phyloP scores from a whole-genome alignment of 2,888 invertebrate genomes.

The Acleris cristana region DNA sequence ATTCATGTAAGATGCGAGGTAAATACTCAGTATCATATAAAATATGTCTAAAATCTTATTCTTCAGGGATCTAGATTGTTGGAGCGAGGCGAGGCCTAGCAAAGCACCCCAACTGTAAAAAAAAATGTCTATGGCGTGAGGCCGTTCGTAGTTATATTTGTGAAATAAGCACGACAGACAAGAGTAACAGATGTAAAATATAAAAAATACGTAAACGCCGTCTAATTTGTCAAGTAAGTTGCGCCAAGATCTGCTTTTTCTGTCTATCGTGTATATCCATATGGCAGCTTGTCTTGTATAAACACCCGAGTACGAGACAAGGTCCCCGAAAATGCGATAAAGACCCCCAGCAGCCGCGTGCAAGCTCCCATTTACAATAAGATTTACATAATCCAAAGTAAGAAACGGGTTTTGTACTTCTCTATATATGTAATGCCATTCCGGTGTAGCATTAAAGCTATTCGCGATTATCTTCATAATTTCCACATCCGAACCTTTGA shows the following conservation, averaged over 20 bases:
- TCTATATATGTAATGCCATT: constrained; percentile 53
- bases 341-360: constrained; percentile 68
- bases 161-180: constrained; percentile 55
- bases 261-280: constrained; percentile 63
- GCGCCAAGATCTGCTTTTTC: constrained; percentile 59
- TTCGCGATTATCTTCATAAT: constrained; percentile 63
- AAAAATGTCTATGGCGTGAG: constrained; percentile 52
- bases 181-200: constrained; percentile 60
- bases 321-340: constrained; percentile 62
- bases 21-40: constrained; percentile 61
- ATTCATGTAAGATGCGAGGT: constrained; percentile 61
- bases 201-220: constrained; percentile 60
- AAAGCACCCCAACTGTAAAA: constrained; percentile 64
- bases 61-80: constrained; percentile 56
- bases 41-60: constrained; percentile 62
- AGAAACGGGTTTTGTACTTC: constrained; percentile 50
- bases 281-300: constrained; percentile 59
- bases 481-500: constrained; percentile 61
- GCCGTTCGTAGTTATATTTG: constrained; percentile 50
- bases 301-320: constrained; percentile 65
- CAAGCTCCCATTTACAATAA: constrained; percentile 61
- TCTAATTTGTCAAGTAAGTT: constrained; percentile 55
- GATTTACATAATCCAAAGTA: constrained; percentile 50
- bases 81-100: constrained; percentile 57
- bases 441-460: constrained; percentile 59